phyloP scores from a whole-genome alignment of 2,797 vertebrate genomes.

The Phalanger gymnotis region DNA sequence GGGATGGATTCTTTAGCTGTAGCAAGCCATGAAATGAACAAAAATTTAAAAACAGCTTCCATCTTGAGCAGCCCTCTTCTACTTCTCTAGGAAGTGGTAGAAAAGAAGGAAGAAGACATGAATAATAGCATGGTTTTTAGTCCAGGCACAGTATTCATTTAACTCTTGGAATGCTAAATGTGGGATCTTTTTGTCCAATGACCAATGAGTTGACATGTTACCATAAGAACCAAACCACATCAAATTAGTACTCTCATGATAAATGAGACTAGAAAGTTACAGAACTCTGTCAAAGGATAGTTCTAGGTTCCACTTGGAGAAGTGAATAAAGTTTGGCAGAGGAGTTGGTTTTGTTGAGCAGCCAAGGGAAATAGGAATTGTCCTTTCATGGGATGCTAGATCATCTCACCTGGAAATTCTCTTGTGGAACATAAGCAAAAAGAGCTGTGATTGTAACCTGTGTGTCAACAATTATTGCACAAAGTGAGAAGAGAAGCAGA shows the following conservation, averaged over 20 bases:
- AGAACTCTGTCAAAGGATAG: not conserved
- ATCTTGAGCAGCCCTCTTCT: not conserved
- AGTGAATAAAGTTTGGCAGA: not conserved
- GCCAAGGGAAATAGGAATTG: not conserved
- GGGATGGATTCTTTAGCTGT: not conserved
- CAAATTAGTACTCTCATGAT: not conserved
- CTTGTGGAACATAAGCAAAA: not conserved
- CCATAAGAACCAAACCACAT: not conserved
- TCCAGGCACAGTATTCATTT: not conserved
- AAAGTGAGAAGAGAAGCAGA: not conserved
- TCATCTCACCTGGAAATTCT: not conserved
- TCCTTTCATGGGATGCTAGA: not conserved
- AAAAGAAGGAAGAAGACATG: not conserved
- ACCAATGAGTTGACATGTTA: not conserved
- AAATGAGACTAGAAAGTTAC: not conserved
- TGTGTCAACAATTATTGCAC: not conserved
- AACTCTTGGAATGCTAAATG: not conserved
- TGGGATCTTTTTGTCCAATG: not conserved
- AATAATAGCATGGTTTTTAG: not conserved
- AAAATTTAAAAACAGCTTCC: not conserved
- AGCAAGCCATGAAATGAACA: not conserved
- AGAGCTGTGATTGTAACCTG: not conserved
- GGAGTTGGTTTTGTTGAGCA: not conserved
- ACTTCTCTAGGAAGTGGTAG: not conserved
- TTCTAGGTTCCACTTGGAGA: not conserved